These are phyloP conservation scores for Fistularia tabacaria DNA, from an alignment of 2,797 vertebrate species.

Conservation along the genomic window DNA sequence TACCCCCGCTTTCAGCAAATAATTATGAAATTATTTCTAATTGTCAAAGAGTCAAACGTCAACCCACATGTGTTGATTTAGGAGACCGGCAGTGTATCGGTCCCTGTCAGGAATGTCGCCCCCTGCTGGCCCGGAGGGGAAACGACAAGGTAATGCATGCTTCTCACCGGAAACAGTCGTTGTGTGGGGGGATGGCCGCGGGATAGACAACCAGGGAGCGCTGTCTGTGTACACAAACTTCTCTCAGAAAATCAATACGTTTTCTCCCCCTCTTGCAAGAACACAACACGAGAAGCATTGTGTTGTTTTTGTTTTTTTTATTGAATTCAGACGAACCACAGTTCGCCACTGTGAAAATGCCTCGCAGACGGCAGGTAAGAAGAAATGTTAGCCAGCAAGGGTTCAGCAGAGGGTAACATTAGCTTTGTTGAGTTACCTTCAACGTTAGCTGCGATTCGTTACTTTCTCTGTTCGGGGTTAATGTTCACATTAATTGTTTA, in stretches of 20 bases:
- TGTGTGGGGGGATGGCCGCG: slow-evolving; percentile 52
- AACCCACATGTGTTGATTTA: neutral
- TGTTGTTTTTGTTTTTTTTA: neutral
- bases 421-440: slow-evolving; percentile 24
- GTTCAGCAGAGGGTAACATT: slow-evolving; percentile 43
- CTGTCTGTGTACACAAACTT: slow-evolving; percentile 54
- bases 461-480: slow-evolving; percentile 4
- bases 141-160: neutral
- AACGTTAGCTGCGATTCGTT: slow-evolving; percentile 32
- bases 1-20: too few relatives aligned
- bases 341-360: slow-evolving; percentile 48
- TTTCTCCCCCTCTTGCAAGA: neutral
- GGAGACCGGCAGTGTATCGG: neutral
- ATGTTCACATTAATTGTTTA: slow-evolving; percentile 9
- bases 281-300: too few relatives aligned
- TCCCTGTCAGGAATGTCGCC: neutral
- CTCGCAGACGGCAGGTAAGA: slow-evolving; percentile 72
- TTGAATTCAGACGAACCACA: neutral
- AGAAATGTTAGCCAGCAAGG: slow-evolving; percentile 37
- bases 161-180: slow-evolving; percentile 57
- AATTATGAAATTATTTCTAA: too few relatives aligned
- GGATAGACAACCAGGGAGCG: slow-evolving; percentile 16
- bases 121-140: neutral
- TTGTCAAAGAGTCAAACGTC: too few relatives aligned
- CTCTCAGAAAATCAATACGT: too few relatives aligned